Base-by-base conservation (phyloP, 1,140 invertebrate genomes). In the Dinoponera quadriceps region DNA sequence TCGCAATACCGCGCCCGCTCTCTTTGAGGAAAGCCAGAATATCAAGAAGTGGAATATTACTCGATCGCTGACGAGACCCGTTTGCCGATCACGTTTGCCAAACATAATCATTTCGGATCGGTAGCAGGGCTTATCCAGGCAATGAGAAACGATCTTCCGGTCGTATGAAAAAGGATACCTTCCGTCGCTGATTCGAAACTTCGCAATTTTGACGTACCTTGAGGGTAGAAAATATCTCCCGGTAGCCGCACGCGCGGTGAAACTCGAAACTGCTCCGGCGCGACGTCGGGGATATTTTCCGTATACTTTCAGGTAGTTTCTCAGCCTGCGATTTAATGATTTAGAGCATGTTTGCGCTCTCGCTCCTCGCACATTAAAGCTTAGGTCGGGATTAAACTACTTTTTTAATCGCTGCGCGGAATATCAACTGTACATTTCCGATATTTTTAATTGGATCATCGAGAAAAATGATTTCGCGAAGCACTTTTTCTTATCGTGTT, bases 221-320 rank as follows among this genome's bases (percentile, higher is more conserved):
- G 22, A 25, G 14, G 25, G 54, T 54, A 20, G 85, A 54, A 83
- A 57, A 72, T 55, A 65, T 75, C 33, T 87, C 54, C 48, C 27
- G 44, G 14, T 77, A 59, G 54, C 44, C 81, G 71, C 85, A 87
- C 85, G 81, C 86, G 81, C 82, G 82, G 65, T 71, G 81, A 86
- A 87, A 87, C 66, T 83, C 82, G 82, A 86, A 71, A 63, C 65
- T 65, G 59, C 38, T 60, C 16, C 33, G 27, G 11, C 18, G 18
- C 14, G 44, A 44, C 33, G 73, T 78, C 33, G 75, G 38, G 71
- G 78, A 75, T 86, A 86, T 87, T 78, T 83, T 3, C 57, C 63
- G 20, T 25, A 29, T 33, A 38, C 25, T 57, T 38, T 69, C 33
- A 71, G 22, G 57, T 48, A 69, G 65, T 22, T 71, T 38, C 44